Conservation (phyloP, 2,797 vertebrate species). For the Moxostoma hubbsi region DNA sequence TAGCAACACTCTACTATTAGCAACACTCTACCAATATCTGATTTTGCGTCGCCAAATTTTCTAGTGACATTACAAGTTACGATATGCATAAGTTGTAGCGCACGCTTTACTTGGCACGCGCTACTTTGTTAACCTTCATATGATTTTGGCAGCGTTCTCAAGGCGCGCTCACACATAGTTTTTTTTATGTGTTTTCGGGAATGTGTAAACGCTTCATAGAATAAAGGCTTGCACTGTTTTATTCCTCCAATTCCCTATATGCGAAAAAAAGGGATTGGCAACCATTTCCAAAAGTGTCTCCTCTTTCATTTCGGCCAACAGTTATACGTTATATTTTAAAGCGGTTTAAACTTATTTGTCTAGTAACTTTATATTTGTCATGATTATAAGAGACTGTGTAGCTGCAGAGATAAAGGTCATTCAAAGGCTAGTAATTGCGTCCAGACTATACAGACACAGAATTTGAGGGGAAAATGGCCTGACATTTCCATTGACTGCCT, state of each 20-base stretch:
- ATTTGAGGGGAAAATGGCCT: constrained; percentile 26
- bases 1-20: background rate
- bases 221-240: background rate
- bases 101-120: background rate
- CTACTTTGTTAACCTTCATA: constrained; percentile 2
- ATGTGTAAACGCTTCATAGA: background rate
- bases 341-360: background rate
- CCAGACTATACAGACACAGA: background rate
- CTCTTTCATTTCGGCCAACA: background rate
- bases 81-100: background rate
- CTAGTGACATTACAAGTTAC: background rate
- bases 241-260: background rate
- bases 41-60: background rate
- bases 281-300: background rate
- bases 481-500: background rate
- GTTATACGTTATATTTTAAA: too few species aligned
- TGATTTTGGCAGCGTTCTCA: background rate
- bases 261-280: background rate
- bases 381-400: background rate
- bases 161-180: too few species aligned
- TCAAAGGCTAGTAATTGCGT: background rate
- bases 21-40: background rate
- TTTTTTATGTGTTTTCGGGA: background rate
- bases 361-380: background rate
- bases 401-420: background rate